A percentile compares a stretch with the other conserved stretches of the same genome.
These are phyloP conservation scores for Tryphoninae sp. DNA, from an alignment of 2,888 invertebrate species.

Conservation along the genomic window DNA sequence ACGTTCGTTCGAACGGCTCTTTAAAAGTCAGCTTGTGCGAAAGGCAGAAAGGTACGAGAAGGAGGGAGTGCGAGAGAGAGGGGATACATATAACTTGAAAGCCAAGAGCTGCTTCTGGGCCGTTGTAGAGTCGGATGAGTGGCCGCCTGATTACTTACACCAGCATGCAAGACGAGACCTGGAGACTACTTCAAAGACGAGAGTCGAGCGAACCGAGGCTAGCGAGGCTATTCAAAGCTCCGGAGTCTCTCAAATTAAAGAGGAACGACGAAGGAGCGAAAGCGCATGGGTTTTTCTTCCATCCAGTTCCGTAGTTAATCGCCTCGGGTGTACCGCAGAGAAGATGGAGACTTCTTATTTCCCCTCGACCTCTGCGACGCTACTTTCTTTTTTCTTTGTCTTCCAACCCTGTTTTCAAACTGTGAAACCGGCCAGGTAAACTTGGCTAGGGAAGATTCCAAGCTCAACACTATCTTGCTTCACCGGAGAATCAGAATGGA, in stretches of 20 bases:
- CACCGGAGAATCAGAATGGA: too few species aligned
- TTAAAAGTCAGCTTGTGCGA: conserved; percentile 57
- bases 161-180: conserved; percentile 66
- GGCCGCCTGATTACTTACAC: conserved; percentile 76
- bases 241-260: conserved; percentile 75
- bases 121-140: conserved; percentile 68
- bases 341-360: conserved; percentile 34
- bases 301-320: conserved; percentile 36
- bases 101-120: conserved; percentile 58
- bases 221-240: conserved; percentile 57
- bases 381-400: conserved; percentile 33
- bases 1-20: conserved; percentile 52
- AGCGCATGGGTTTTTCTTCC: conserved; percentile 24
- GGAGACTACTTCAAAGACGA: conserved; percentile 77
- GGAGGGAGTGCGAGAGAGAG: conserved; percentile 1
- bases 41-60: conserved; percentile 41
- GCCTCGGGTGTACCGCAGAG: conserved; percentile 40
- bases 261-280: conserved; percentile 69
- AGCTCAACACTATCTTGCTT: too few species aligned
- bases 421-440: conserved; percentile 5
- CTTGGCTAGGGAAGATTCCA: conserved; percentile 29
- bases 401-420: conserved; percentile 6
- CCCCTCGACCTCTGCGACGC: conserved; percentile 4
- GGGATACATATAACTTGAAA: conserved; percentile 59
- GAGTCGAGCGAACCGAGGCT: conserved; percentile 56